Evolutionary conservation across 64 coral and sea anemone species (phyloP).

Genomic region (Stylophora pistillata): DNA sequence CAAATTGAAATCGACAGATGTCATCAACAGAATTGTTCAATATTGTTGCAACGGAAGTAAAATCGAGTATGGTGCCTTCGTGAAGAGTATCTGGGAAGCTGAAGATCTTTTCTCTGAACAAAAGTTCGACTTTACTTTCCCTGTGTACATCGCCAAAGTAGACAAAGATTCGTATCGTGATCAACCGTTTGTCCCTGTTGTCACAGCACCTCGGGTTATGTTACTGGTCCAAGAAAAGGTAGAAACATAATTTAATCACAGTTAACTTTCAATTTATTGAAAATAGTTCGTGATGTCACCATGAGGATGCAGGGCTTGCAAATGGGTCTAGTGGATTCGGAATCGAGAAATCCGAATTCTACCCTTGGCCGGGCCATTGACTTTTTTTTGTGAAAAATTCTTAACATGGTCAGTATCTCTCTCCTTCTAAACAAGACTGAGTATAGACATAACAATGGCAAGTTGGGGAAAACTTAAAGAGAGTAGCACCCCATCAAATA

Average conservation of each 20-base stretch:
- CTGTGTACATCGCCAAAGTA: slow-evolving; percentile 61
- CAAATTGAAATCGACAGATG: slow-evolving; percentile 15
- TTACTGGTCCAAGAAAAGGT: slow-evolving; percentile 24
- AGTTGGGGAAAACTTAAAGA: too few species aligned
- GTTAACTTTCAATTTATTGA: neutral
- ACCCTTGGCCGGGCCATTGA: too few species aligned
- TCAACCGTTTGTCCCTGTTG: slow-evolving; percentile 55
- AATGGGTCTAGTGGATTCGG: too few species aligned
- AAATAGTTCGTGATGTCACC: too few species aligned
- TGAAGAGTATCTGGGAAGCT: slow-evolving; percentile 59
- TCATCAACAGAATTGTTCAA: slow-evolving; percentile 50
- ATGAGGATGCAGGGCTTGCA: too few species aligned
- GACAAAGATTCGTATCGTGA: slow-evolving; percentile 44
- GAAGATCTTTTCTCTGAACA: slow-evolving; percentile 72
- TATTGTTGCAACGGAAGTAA: slow-evolving; percentile 74
- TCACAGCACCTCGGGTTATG: slow-evolving; percentile 58
- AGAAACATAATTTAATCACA: neutral
- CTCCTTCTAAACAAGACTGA: too few species aligned
- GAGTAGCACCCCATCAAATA: too few species aligned
- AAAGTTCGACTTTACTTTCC: slow-evolving; percentile 85
- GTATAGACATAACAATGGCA: too few species aligned
- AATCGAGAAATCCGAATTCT: too few species aligned
- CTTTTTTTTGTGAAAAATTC: too few species aligned
- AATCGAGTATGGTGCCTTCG: slow-evolving; percentile 53
- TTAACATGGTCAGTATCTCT: too few species aligned